Percentiles rank a stretch among this genome's conserved stretches.
Conservation (phyloP, 2,888 invertebrate genomes). For the Lochmaea crataegi region DNA sequence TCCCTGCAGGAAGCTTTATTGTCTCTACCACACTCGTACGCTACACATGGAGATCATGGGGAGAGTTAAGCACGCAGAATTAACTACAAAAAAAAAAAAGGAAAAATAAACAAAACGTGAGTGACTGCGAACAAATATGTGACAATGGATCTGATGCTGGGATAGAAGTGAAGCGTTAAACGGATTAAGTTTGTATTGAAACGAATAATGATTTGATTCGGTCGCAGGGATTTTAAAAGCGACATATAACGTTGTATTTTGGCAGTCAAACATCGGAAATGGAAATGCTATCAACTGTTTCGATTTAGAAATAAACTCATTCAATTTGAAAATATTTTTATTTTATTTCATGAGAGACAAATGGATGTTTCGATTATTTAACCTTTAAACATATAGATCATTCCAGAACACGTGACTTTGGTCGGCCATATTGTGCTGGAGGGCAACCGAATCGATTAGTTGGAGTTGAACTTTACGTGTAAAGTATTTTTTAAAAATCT, state of each 20-base stretch:
- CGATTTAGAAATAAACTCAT: no score
- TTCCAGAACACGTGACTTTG: no score
- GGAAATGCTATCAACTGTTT: background rate
- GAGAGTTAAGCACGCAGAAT: conserved; percentile 12
- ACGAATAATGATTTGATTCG: background rate
- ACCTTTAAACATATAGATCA: background rate
- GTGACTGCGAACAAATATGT: background rate
- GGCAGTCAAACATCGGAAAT: background rate
- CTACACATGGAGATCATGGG: conserved; percentile 12
- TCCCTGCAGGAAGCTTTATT: conserved; percentile 9
- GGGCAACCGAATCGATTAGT: no score
- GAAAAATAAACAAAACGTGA: background rate
- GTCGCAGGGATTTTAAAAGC: background rate
- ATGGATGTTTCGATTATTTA: background rate
- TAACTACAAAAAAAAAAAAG: conserved; percentile 4
- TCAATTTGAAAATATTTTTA: no score
- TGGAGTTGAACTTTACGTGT: no score
- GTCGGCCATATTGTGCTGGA: no score
- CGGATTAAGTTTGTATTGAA: background rate
- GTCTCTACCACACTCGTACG: conserved; percentile 1
- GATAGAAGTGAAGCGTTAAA: background rate
- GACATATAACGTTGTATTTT: conserved; percentile 24
- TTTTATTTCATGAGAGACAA: background rate
- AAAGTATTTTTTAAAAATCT: no score
- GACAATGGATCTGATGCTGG: background rate